Evolutionary conservation across 2,888 invertebrate species (phyloP), one percentile per base, ranked within the genome.

Genomic region (Platyscelio sp.): DNA sequence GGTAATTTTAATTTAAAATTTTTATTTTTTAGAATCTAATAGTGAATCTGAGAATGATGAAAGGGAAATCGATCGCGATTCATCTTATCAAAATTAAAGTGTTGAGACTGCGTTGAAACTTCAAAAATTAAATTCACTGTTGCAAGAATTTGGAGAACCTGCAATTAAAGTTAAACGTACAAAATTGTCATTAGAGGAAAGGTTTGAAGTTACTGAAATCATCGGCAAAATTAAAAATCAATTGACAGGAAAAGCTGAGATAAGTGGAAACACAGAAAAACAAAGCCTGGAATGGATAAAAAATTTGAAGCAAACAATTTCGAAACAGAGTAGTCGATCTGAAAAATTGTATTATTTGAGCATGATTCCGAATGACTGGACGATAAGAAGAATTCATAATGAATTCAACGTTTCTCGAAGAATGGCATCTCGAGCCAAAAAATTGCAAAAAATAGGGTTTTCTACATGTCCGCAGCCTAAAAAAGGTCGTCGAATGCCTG

Each of bases 401-500:
- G 38, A 38, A 22, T 67, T 76, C n/a, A 58, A 46, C 11, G 67
- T 76, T 46, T 76, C 67, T 1, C 27, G 20, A n/a, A 38, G 76
- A 49, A 67, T 76, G 76, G 76, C 67, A 33, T 27, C 33, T 33
- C 33, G 61, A 43, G 51, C n/a, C 3, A 61, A 29, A 49, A 74
- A 74, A 49, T 26, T 74, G 15, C 15, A 20, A 61, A 58, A 15
- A 29, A 72, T 15, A 7, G 72, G 49, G 1, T 74, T 74, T 63
- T 26, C 49, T 11, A n/a, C 51, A 20, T 9, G 13, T 18, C 18
- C 43, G 3, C 5, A 24, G 38, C 18, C 40, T 3, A 68, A 68
- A 70, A 46, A 29, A 67, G 77, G 67, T 33, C 67, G 77, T 43
- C 77, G 58, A 6, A 15, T 77, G 4, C 13, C 70, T 43, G 58